Evolutionary conservation across 1,140 invertebrate species (phyloP).

Genomic region (Lepidurus arcticus): DNA sequence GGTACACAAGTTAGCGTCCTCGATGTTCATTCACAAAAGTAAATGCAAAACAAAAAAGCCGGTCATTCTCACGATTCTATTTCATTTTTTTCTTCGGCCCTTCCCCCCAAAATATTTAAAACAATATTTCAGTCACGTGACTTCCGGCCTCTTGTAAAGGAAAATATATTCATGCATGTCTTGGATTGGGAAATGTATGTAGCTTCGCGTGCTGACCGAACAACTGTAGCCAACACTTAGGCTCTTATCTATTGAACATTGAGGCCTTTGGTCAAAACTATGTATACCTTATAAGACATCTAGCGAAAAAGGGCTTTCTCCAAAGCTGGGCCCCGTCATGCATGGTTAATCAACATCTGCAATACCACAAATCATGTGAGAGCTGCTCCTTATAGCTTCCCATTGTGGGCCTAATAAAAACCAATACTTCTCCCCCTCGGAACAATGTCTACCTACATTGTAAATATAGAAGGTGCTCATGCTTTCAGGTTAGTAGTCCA

Average conservation of each 20-base stretch:
- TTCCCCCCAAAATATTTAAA: neutral
- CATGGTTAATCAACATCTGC: slow-evolving; percentile 5
- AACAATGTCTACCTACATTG: slow-evolving; percentile 2
- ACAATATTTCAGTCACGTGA: neutral
- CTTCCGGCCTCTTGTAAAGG: neutral
- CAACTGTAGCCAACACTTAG: neutral
- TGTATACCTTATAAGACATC: neutral
- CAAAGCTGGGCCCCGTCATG: neutral
- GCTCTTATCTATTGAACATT: neutral
- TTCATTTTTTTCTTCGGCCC: neutral
- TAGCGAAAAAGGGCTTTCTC: neutral
- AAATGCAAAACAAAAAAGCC: neutral
- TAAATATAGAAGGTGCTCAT: neutral
- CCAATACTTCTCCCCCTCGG: neutral
- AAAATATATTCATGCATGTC: neutral
- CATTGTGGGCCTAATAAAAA: neutral
- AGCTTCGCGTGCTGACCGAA: neutral
- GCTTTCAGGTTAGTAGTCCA: slow-evolving; percentile 21
- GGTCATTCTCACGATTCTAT: neutral
- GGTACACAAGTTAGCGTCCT: slow-evolving; percentile 18
- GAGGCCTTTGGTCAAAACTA: neutral
- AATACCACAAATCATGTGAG: neutral
- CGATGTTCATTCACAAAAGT: slow-evolving; percentile 19
- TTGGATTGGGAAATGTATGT: neutral
- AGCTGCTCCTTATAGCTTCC: neutral